phyloP scores from a whole-genome alignment of 2,797 vertebrate species.

The Hyperoplus immaculatus region DNA sequence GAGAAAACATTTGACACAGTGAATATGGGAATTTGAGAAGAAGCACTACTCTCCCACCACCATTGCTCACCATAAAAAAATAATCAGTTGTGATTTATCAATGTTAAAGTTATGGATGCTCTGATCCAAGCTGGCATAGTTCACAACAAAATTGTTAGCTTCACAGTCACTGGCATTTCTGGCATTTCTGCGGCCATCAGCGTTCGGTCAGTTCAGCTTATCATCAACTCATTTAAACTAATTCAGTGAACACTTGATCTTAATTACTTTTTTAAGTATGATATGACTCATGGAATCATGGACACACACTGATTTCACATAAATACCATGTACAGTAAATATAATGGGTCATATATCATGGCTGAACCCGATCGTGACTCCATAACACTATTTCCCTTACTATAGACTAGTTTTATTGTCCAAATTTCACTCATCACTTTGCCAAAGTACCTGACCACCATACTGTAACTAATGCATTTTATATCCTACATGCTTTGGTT shows the following conservation, averaged over 20 bases:
- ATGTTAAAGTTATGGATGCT: slow-evolving; percentile 18
- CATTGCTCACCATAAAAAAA: slow-evolving; percentile 1
- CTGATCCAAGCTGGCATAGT: background rate
- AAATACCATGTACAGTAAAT: background rate
- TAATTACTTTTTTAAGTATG: background rate
- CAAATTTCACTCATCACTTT: slow-evolving; percentile 16
- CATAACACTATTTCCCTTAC: slow-evolving; percentile 14
- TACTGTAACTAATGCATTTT: slow-evolving; percentile 32
- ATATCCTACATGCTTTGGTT: slow-evolving; percentile 54
- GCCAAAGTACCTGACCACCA: slow-evolving; percentile 14
- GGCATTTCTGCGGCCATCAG: background rate
- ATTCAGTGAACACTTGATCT: background rate
- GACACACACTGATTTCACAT: slow-evolving; percentile 10
- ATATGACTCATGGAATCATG: background rate
- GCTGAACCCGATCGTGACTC: background rate
- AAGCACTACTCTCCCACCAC: background rate
- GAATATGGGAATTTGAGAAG: slow-evolving; percentile 26
- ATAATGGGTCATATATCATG: background rate
- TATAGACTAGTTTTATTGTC: slow-evolving; percentile 5
- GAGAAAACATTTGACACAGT: slow-evolving; percentile 45
- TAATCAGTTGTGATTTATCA: slow-evolving; percentile 12
- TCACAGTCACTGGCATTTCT: background rate
- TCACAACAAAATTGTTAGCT: background rate
- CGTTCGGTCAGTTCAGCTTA: background rate
- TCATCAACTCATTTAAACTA: background rate